Evolutionary conservation across 2,888 invertebrate species (phyloP).

Genomic region (Chloroclystis v-ata): DNA sequence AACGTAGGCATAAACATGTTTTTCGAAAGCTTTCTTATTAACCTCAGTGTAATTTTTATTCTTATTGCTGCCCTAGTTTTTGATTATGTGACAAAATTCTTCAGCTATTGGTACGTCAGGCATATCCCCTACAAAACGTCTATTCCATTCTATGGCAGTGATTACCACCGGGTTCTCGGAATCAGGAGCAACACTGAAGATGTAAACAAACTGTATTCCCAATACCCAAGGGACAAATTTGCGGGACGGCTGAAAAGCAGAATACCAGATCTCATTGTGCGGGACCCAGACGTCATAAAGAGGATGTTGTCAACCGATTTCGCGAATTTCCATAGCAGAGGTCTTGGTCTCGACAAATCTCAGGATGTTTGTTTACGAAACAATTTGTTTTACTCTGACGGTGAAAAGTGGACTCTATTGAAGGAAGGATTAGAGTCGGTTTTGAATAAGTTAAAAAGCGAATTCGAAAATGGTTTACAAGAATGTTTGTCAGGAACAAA

Average conservation of each 20-base stretch:
- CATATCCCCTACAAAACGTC: slow-evolving; percentile 61
- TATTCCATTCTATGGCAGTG: slow-evolving; percentile 63
- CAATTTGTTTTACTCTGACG: slow-evolving; percentile 73
- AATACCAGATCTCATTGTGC: slow-evolving; percentile 67
- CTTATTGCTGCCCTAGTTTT: slow-evolving; percentile 58
- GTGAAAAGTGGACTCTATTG: slow-evolving; percentile 68
- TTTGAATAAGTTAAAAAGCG: slow-evolving; percentile 49
- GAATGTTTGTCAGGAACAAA: slow-evolving; percentile 73
- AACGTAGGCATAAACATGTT: slow-evolving; percentile 61
- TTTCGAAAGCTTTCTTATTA: slow-evolving; percentile 69
- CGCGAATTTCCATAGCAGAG: slow-evolving; percentile 70
- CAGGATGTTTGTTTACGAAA: slow-evolving; percentile 75
- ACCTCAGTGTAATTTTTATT: slow-evolving; percentile 47
- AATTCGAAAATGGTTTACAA: slow-evolving; percentile 58
- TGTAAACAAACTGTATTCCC: slow-evolving; percentile 51
- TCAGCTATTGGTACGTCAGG: slow-evolving; percentile 71
- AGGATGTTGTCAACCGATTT: slow-evolving; percentile 69
- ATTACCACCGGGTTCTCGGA: slow-evolving; percentile 60
- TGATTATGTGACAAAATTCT: slow-evolving; percentile 70
- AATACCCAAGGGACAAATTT: slow-evolving; percentile 56
- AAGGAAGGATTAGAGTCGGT: slow-evolving; percentile 58
- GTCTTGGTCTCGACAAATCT: slow-evolving; percentile 72
- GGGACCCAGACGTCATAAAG: slow-evolving; percentile 64
- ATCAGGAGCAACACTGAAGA: slow-evolving; percentile 58
- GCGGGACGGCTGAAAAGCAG: slow-evolving; percentile 64